Base-by-base conservation (phyloP, 2,888 invertebrate species). In the Cheiracanthium punctorium region DNA sequence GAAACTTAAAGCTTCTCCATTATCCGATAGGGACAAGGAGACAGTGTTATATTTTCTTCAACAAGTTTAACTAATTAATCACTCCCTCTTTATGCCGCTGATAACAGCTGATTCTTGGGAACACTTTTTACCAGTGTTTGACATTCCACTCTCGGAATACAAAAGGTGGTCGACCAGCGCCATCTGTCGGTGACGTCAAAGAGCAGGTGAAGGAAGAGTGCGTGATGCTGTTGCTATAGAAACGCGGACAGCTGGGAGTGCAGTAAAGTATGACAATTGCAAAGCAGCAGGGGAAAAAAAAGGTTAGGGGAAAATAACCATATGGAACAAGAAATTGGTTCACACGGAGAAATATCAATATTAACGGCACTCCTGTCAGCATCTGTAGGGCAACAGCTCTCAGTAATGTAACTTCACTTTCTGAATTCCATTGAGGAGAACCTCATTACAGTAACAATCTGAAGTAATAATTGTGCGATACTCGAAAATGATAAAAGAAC, bases 121-220 rank as follows among this genome's bases (percentile, higher is more conserved):
- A 29, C 17, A 10, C 28, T 17, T 67, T 1, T 30, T 10, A 8
- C 1, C 1, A 12, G 24, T n/a, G 17, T 67, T 32, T 24, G 72
- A 20, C 37, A 48, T 74, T 64, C 74, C 33, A 52, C 33, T 29
- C 58, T 24, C 29, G 33, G 28, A 71, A 69, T n/a, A 52, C 71
- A 33, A 82, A 82, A 77, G 65, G 82, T 81, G 67, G 79, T 69
- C 67, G 79, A 52, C 74, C 84, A 85, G 79, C 41, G 79, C 79
- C 84, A 85, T 79, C 79, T 85, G 84, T 79, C 72, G 72, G 30
- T 79, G 79, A 85, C 84, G 84, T 85, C 84, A 85, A 30, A 5
- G 24, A 70, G 20, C 79, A 79, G 79, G 79, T 79, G 79, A 74
- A 37, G 48, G 69, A 24, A 24, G 7, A 17, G 14, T 70, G 64